phyloP scores from a whole-genome alignment of 2,113 vertebrate species.

The Cichladusa arquata region DNA sequence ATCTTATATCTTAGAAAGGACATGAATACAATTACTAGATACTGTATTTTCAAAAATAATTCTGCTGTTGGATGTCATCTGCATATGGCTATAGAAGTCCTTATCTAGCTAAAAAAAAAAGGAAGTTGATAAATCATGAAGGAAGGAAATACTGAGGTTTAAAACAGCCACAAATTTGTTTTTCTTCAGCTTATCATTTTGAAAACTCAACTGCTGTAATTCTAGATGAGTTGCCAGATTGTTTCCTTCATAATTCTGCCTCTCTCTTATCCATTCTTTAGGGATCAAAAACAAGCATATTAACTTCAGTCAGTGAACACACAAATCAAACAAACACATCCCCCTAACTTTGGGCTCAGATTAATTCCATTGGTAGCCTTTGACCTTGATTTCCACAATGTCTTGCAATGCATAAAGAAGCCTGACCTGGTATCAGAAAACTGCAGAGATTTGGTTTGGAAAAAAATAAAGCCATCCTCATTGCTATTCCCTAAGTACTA shows the following conservation, averaged over 20 bases:
- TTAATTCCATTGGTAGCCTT: conserved; percentile 45
- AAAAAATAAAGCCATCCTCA: conserved; percentile 53
- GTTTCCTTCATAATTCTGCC: conserved; percentile 55
- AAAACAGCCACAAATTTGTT: conserved; percentile 45
- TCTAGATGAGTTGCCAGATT: conserved; percentile 54
- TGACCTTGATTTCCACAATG: conserved; percentile 58
- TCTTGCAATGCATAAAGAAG: conserved; percentile 18
- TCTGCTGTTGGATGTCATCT: background rate
- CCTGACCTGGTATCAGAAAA: conserved; percentile 34
- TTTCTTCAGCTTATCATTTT: conserved; percentile 51
- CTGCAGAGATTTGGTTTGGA: conserved; percentile 40
- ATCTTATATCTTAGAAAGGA: background rate
- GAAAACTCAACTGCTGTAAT: conserved; percentile 25
- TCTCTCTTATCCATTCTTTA: conserved; percentile 43
- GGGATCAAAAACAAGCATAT: conserved; percentile 49
- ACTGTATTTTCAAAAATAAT: background rate
- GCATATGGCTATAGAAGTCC: background rate
- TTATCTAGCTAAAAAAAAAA: background rate
- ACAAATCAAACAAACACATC: conserved; percentile 34
- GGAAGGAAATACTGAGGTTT: conserved; percentile 61
- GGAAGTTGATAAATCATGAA: conserved; percentile 52
- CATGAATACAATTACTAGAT: background rate
- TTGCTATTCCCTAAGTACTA: background rate
- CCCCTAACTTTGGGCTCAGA: conserved; percentile 4
- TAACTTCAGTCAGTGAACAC: conserved; percentile 12